Evolutionary conservation across 2,797 vertebrate genomes (phyloP).

Genomic region (Malacoraja senta): DNA sequence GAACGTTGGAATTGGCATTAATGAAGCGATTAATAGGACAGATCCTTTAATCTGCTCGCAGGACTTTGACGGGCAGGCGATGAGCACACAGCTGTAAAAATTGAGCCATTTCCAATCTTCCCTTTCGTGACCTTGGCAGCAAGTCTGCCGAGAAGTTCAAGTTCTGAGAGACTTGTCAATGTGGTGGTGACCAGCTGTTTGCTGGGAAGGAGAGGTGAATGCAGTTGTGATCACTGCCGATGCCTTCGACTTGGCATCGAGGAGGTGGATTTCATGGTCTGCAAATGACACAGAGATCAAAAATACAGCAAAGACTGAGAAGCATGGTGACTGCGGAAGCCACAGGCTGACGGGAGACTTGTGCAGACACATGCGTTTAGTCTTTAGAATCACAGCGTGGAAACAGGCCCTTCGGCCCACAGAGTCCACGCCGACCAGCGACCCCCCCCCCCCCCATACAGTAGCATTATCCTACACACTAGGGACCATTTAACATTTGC

Average conservation of each 20-base stretch:
- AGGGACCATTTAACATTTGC: too few species aligned
- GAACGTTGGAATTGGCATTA: background rate
- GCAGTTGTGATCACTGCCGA: background rate
- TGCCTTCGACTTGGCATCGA: background rate
- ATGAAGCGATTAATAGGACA: background rate
- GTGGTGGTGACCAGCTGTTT: background rate
- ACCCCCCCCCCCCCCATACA: too few species aligned
- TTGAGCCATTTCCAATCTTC: background rate
- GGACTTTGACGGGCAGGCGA: background rate
- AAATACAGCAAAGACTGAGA: background rate
- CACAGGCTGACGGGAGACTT: background rate
- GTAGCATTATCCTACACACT: too few species aligned
- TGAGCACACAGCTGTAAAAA: background rate
- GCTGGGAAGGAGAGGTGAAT: background rate
- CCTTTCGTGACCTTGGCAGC: background rate
- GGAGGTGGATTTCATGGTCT: background rate
- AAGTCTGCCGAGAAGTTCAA: background rate
- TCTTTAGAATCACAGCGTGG: too few species aligned
- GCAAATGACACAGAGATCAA: background rate
- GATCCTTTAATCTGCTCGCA: background rate
- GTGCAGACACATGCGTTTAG: background rate
- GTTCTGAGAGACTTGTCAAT: too few species aligned
- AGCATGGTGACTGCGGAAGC: background rate
- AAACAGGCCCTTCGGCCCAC: too few species aligned
- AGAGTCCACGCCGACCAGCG: too few species aligned